phyloP scores from a whole-genome alignment of 2,797 vertebrate genomes.

The Chelon labrosus region DNA sequence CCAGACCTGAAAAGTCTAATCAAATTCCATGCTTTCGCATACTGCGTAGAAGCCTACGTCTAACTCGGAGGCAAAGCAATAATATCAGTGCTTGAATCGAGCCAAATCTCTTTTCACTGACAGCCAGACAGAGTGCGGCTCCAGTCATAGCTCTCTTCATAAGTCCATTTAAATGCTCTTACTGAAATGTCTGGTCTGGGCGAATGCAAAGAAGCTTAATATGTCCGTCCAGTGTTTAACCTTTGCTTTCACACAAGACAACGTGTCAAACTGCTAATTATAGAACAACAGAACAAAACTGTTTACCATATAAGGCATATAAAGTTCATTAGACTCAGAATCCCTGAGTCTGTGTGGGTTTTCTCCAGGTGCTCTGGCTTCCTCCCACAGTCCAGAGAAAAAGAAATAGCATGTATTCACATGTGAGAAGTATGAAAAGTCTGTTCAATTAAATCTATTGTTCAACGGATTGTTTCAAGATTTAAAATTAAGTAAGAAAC shows the following conservation, averaged over 20 bases:
- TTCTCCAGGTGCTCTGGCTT: no score
- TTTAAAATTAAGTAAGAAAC: rapidly evolving
- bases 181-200: constrained; percentile 62
- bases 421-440: no score
- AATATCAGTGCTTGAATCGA: constrained; percentile 20
- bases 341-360: no score
- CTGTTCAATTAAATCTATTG: no score
- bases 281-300: neutral
- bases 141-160: constrained; percentile 46
- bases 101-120: constrained; percentile 28
- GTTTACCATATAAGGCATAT: neutral
- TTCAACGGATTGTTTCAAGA: neutral
- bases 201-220: constrained; percentile 76
- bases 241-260: constrained; percentile 47
- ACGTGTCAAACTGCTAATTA: neutral
- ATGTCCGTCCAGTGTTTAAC: constrained; percentile 59
- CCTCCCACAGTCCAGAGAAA: no score
- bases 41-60: neutral
- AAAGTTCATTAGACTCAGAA: neutral
- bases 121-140: constrained; percentile 43
- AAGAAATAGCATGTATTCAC: no score
- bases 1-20: no score
- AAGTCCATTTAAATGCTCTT: constrained; percentile 78
- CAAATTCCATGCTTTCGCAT: no score
- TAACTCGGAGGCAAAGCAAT: constrained; percentile 24